Base-by-base conservation (phyloP, 2,888 invertebrate species). In the Trissonchulus sp. region DNA sequence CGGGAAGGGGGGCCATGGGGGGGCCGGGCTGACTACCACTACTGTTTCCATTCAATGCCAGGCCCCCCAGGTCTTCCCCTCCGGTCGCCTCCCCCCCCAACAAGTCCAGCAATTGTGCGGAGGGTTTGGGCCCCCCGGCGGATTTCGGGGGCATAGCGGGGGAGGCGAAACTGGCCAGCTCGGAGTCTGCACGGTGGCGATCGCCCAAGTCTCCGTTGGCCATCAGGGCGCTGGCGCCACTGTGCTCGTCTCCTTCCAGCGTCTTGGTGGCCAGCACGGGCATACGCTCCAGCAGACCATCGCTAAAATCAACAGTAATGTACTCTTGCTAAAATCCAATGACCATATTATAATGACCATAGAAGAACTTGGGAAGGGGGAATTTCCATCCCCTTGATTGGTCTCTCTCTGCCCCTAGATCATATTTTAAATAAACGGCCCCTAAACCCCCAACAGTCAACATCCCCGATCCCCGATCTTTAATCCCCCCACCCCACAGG, bases 261-360 rank as follows among this genome's bases (percentile, higher is more conserved):
- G 81, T 80, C 75, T 84, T 84, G 76, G 82, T 84, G 85, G 93
- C 92, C 90, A 98, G 92, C 8, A 97, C 92, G 73, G 99, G 99
- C 98, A 99, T 99, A 83, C 95, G 90, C 86, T 99, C 99, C 81
- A 99, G 87, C 73, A 99, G 87, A 65, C 95, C 94, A 35, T 92
- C 81, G 80, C 88, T 87, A 72, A 38, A 80, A 77, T 60, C 31
- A 36, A 76, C 8, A 1, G 18, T 60, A 60, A 60, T 60, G 60
- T 60, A n/a, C n/a, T 18, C n/a, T 60, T 60, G 60, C n/a, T 18
- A 60, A 60, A 60, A 18, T 60, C n/a, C n/a, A n/a, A n/a, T n/a
- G n/a, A n/a, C n/a, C n/a, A n/a, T n/a, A n/a, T n/a, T n/a, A n/a
- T n/a, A n/a, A n/a, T n/a, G n/a, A n/a, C n/a, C n/a, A n/a, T n/a